Conservation (phyloP, 92 coral and sea anemone species). For the Palythoa grandiflora region DNA sequence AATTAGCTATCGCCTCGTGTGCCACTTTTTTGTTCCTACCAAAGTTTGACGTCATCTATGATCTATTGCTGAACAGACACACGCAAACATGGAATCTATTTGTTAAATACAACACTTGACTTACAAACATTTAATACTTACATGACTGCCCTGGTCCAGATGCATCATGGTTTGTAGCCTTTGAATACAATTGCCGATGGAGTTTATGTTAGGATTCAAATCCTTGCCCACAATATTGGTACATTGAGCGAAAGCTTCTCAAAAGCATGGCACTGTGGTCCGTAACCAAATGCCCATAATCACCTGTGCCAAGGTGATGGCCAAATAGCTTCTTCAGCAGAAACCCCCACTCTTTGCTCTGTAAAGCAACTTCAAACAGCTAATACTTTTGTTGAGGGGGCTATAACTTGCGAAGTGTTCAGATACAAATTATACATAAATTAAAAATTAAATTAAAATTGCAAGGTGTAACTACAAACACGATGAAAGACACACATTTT, state of each 20-base stretch:
- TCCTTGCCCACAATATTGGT: conserved; percentile 67
- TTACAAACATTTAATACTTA: conserved; percentile 15
- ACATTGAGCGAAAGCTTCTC: conserved; percentile 44
- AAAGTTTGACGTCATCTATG: too few species aligned
- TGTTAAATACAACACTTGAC: neutral
- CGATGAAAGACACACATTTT: too few species aligned
- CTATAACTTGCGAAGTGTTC: neutral
- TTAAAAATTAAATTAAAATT: neutral
- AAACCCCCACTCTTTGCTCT: conserved; percentile 62
- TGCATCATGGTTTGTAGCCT: conserved; percentile 67
- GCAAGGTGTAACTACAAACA: neutral
- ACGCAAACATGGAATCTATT: too few species aligned
- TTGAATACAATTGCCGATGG: conserved; percentile 63
- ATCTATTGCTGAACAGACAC: too few species aligned
- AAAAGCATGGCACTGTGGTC: conserved; percentile 61
- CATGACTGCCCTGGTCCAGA: conserved; percentile 59
- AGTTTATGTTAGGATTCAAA: conserved; percentile 71
- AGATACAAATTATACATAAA: neutral
- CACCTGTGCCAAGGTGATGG: conserved; percentile 55
- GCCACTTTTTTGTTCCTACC: too few species aligned
- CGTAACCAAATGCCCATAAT: conserved; percentile 59
- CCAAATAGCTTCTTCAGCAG: conserved; percentile 59
- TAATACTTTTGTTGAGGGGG: neutral
- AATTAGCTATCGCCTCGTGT: too few species aligned
- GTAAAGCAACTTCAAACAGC: conserved; percentile 20